Percentiles rank a stretch among this genome's conserved stretches.
These are phyloP conservation scores for Myripristis jacobus DNA, from an alignment of 2,797 vertebrate species.

Conservation along the genomic window DNA sequence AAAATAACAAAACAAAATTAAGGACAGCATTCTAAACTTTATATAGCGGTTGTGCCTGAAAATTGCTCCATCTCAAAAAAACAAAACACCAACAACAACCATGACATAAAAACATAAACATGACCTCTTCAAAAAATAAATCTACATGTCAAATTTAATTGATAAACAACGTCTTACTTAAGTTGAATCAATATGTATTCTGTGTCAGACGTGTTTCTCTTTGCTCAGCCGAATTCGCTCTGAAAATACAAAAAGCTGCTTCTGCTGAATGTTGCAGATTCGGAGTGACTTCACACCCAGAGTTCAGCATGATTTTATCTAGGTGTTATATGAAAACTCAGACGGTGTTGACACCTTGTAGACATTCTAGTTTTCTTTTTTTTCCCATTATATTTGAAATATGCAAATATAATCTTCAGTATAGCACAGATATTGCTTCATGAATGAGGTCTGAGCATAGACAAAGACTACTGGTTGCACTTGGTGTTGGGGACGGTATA, in stretches of 20 bases:
- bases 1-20: background rate
- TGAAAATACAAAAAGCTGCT: too few relatives aligned
- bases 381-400: background rate
- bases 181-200: too few relatives aligned
- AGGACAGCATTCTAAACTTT: background rate
- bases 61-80: too few relatives aligned
- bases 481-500: too few relatives aligned
- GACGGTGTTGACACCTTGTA: background rate
- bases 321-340: background rate
- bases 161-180: too few relatives aligned
- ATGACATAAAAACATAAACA: background rate
- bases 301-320: too few relatives aligned
- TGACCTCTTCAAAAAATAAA: too few relatives aligned
- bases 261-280: too few relatives aligned
- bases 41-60: background rate
- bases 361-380: background rate
- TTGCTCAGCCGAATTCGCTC: too few relatives aligned
- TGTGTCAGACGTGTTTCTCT: too few relatives aligned
- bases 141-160: too few relatives aligned
- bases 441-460: constrained; percentile 6
- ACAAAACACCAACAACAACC: background rate
- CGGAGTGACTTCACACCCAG: too few relatives aligned
- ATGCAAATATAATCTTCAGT: background rate
- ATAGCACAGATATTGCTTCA: background rate
- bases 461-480: constrained; percentile 1